A percentile compares a stretch with the other conserved stretches of the same genome.
These are phyloP conservation scores for Holocentrus rufus DNA, from an alignment of 2,797 vertebrate genomes.

Conservation along the genomic window DNA sequence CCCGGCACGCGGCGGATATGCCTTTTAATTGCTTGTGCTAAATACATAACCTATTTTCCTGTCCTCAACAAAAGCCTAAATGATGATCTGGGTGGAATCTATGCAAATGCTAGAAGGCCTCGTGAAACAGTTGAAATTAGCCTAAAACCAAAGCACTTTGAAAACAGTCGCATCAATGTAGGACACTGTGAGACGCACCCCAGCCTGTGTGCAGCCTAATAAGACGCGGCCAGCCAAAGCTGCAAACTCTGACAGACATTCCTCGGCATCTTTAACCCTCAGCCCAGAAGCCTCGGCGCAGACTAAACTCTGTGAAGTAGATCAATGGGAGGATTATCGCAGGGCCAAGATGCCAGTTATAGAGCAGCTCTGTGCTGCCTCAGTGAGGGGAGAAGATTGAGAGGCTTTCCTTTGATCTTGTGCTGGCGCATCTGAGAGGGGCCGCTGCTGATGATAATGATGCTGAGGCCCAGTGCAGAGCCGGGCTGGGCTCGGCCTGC, in stretches of 20 bases:
- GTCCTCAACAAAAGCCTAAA: constrained; percentile 65
- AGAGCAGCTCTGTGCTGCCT: constrained; percentile 77
- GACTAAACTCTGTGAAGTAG: constrained; percentile 77
- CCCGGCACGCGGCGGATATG: constrained; percentile 52
- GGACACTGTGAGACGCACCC: constrained; percentile 38
- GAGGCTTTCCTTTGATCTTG: constrained; percentile 79
- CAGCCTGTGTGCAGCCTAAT: constrained; percentile 54
- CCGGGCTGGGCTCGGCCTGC: constrained; percentile 52
- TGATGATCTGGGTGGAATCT: constrained; percentile 69
- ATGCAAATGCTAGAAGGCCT: constrained; percentile 58
- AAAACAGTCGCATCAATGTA: constrained; percentile 51
- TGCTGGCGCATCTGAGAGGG: constrained; percentile 73
- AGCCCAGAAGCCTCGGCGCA: constrained; percentile 66
- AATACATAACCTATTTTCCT: constrained; percentile 71
- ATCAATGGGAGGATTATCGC: constrained; percentile 81
- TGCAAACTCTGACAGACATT: constrained; percentile 74
- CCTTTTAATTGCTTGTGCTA: constrained; percentile 74
- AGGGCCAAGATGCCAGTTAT: constrained; percentile 78
- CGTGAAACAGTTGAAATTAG: constrained; percentile 66
- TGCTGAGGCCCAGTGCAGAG: constrained; percentile 65
- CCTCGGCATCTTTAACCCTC: constrained; percentile 77
- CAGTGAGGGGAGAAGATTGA: constrained; percentile 78
- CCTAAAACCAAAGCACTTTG: constrained; percentile 58
- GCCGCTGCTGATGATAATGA: constrained; percentile 76
- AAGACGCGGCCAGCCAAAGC: constrained; percentile 62